phyloP scores from a whole-genome alignment of 2,113 vertebrate genomes.

The Pedetes capensis region DNA sequence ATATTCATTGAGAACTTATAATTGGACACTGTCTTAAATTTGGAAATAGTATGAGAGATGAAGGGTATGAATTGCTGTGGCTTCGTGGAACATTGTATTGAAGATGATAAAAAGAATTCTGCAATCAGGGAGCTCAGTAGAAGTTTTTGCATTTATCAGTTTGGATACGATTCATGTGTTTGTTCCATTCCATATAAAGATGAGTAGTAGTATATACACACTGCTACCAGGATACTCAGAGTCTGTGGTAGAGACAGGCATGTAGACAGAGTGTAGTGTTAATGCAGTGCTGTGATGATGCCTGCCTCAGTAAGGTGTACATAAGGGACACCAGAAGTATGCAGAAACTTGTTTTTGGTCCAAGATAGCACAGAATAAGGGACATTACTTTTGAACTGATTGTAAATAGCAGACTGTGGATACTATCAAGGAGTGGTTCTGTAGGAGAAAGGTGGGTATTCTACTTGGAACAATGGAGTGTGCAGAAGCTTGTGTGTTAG shows the following conservation, averaged over 20 bases:
- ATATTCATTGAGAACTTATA: not conserved
- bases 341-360: not conserved
- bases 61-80: not conserved
- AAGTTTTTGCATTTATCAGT: not conserved
- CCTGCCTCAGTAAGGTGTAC: not conserved
- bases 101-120: slow-evolving; percentile 8
- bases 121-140: not conserved
- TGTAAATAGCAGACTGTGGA: not conserved
- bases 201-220: not conserved
- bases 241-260: not conserved
- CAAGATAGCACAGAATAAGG: not conserved
- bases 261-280: too few species aligned
- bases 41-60: not conserved
- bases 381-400: not conserved
- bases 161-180: not conserved
- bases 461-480: not conserved
- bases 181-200: not conserved
- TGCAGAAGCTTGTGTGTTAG: not conserved
- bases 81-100: not conserved
- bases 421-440: not conserved
- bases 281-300: not conserved
- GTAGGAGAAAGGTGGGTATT: not conserved
- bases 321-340: not conserved
- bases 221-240: not conserved
- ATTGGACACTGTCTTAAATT: not conserved